These are phyloP conservation scores for Encarsia formosa DNA, from an alignment of 2,888 invertebrate species.

Conservation along the genomic window DNA sequence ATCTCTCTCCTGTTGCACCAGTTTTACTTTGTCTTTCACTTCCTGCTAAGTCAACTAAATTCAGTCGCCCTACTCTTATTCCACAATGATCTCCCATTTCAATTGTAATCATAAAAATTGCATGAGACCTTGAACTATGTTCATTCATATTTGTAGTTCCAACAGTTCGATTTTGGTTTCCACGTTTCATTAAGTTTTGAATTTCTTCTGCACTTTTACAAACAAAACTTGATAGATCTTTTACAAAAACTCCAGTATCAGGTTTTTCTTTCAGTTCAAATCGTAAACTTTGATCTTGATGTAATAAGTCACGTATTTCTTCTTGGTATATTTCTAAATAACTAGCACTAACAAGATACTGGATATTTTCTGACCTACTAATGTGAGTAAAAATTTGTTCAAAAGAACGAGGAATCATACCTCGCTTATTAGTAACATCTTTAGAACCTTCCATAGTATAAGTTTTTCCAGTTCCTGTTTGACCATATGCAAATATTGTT, in stretches of 20 bases:
- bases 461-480: conserved; percentile 93
- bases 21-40: conserved; percentile 97
- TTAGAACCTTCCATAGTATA: conserved; percentile 72
- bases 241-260: conserved; percentile 89
- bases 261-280: conserved; percentile 74
- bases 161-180: conserved; percentile 91
- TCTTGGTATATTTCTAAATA: conserved; percentile 98
- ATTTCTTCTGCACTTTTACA: conserved; percentile 94
- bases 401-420: conserved; percentile 94
- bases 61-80: conserved; percentile 84
- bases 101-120: conserved; percentile 96
- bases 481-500: conserved; percentile 98
- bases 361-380: conserved; percentile 82
- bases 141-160: conserved; percentile 98
- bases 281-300: conserved; percentile 65
- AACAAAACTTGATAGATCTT: conserved; percentile 89
- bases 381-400: conserved; percentile 97
- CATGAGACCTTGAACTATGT: conserved; percentile 95
- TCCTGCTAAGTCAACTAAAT: conserved; percentile 96
- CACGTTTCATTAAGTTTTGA: conserved; percentile 86
- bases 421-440: conserved; percentile 66
- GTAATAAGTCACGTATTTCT: conserved; percentile 68
- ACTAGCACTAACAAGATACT: conserved; percentile 92
- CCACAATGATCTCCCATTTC: conserved; percentile 73
- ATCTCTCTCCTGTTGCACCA: conserved; percentile 86